Evolutionary conservation across 2,797 vertebrate genomes (phyloP).

Genomic region (Ctenosaura bakeri): DNA sequence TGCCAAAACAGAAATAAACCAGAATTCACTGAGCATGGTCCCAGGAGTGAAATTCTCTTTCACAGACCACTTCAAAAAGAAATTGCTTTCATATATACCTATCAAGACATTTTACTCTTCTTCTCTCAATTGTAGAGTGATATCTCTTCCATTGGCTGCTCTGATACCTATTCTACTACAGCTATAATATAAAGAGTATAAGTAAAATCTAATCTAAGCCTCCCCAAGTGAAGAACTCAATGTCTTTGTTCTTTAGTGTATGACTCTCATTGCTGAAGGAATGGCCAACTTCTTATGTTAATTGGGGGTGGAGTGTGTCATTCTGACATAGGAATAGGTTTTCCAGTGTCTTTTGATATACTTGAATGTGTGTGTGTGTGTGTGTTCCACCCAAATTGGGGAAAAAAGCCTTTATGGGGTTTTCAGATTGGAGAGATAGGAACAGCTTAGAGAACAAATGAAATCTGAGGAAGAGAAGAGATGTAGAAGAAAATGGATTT

Average conservation of each 20-base stretch:
- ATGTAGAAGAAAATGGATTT: not conserved
- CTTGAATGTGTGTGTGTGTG: not conserved
- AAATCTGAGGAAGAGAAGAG: not conserved
- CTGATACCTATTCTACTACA: constrained; percentile 7
- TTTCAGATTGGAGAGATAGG: not conserved
- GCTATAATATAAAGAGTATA: constrained; percentile 17
- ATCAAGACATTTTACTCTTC: constrained; percentile 19
- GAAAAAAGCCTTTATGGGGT: not conserved
- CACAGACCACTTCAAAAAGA: constrained; percentile 40
- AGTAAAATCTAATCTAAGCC: constrained; percentile 33
- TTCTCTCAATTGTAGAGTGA: constrained; percentile 31
- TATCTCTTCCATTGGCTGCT: constrained; percentile 29
- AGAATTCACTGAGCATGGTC: constrained; percentile 21
- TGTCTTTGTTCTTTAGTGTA: constrained; percentile 19
- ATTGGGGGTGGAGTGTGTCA: not conserved
- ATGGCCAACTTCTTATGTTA: constrained; percentile 10
- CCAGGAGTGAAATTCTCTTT: constrained; percentile 36
- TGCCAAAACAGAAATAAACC: constrained; percentile 28
- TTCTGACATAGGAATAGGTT: not conserved
- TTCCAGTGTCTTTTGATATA: not conserved
- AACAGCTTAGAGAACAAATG: too few species aligned
- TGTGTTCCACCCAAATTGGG: not conserved
- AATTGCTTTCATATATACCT: constrained; percentile 47
- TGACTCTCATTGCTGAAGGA: not conserved
- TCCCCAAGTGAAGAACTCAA: not conserved